These are phyloP conservation scores for Sylvicola fuscatus DNA, from an alignment of 2,888 invertebrate genomes.

Conservation along the genomic window DNA sequence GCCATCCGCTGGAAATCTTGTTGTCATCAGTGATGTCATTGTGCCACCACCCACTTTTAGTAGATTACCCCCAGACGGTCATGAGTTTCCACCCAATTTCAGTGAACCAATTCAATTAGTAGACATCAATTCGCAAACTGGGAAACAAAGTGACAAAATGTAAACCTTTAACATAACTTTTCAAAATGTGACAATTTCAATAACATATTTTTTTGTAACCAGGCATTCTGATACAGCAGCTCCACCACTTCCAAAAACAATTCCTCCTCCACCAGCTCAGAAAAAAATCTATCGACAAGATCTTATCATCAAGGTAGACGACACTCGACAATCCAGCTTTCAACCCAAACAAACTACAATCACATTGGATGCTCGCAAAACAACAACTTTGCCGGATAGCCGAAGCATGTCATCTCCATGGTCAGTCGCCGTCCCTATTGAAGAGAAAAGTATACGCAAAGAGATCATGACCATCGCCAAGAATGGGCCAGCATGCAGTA, in stretches of 20 bases:
- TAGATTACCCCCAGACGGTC: slow-evolving; percentile 25
- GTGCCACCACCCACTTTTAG: slow-evolving; percentile 24
- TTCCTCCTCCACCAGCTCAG: slow-evolving; percentile 21
- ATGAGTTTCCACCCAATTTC: slow-evolving; percentile 26
- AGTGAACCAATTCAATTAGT: slow-evolving; percentile 24
- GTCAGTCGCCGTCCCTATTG: slow-evolving; percentile 1
- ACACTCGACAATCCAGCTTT: slow-evolving; percentile 12
- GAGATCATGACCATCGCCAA: not conserved
- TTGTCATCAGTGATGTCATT: slow-evolving; percentile 13
- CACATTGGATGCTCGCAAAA: not conserved
- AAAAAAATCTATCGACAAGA: slow-evolving; percentile 23
- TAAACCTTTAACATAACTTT: no score
- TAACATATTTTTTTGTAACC: no score
- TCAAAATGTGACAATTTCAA: no score
- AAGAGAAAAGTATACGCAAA: slow-evolving; percentile 4
- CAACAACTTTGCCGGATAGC: slow-evolving; percentile 3
- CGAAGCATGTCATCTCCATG: not conserved
- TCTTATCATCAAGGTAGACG: slow-evolving; percentile 21
- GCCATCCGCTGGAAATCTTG: no score
- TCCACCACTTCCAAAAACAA: slow-evolving; percentile 24
- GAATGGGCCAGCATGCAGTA: not conserved
- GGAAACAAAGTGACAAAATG: no score
- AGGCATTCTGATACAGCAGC: slow-evolving; percentile 10
- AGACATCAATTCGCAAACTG: not conserved
- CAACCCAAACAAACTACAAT: slow-evolving; percentile 2